Conservation (phyloP, 2,797 vertebrate species). For the Micropoecilia bifurca region DNA sequence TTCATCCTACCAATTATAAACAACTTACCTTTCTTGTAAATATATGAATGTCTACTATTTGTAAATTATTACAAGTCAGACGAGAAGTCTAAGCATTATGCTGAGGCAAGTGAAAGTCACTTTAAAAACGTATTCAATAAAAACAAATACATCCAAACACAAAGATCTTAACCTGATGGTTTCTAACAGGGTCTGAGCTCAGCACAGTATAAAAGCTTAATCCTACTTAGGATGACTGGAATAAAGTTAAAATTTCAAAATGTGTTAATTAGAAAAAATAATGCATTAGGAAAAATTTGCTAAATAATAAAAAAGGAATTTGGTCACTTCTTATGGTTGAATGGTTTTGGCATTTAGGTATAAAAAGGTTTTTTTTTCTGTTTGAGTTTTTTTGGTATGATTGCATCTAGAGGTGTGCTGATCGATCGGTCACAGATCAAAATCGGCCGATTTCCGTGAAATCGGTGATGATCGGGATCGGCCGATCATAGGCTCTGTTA, state of each 20-base stretch:
- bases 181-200: conserved; percentile 19
- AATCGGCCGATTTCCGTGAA: no score
- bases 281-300: neutral
- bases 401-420: no score
- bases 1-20: conserved; percentile 28
- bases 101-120: conserved; percentile 11
- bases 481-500: no score
- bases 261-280: neutral
- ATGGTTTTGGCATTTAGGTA: no score
- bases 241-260: conserved; percentile 2
- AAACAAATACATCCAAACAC: conserved; percentile 23
- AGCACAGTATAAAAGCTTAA: neutral
- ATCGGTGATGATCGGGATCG: no score
- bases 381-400: no score
- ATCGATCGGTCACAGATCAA: no score
- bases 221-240: conserved; percentile 32
- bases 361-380: no score
- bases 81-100: neutral
- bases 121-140: conserved; percentile 26
- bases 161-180: conserved; percentile 58
- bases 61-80: neutral
- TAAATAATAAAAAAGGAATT: neutral
- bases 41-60: conserved; percentile 35
- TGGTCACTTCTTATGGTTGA: neutral
- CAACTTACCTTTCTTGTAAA: conserved; percentile 36